Evolutionary conservation across 2,888 invertebrate genomes (phyloP).

Genomic region (Cerastis rubricosa): DNA sequence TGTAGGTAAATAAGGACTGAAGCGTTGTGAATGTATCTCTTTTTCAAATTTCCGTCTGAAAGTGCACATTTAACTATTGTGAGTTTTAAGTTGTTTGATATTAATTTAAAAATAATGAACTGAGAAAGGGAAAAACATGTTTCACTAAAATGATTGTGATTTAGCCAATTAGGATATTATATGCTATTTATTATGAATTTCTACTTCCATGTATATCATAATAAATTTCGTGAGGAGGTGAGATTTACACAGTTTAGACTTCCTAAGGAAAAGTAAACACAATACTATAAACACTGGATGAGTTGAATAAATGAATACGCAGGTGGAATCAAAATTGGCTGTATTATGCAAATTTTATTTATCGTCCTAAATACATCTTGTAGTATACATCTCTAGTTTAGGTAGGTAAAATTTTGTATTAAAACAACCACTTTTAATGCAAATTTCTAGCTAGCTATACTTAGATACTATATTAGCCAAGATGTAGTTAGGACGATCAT

Average conservation of each 20-base stretch:
- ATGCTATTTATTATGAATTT: slow-evolving; percentile 9
- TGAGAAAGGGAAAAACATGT: background rate
- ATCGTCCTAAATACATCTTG: background rate
- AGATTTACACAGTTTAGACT: slow-evolving; percentile 13
- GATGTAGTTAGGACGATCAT: too few species aligned
- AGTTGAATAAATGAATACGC: slow-evolving; percentile 10
- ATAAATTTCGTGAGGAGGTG: slow-evolving; percentile 3
- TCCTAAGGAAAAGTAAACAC: slow-evolving; percentile 35
- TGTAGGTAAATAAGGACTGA: slow-evolving; percentile 17
- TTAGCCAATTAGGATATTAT: background rate
- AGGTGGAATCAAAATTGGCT: slow-evolving; percentile 5
- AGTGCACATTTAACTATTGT: background rate
- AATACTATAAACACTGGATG: background rate
- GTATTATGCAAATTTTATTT: background rate
- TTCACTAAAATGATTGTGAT: background rate
- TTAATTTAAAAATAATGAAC: background rate
- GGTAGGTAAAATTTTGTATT: background rate
- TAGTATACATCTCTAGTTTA: too few species aligned
- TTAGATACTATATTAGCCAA: too few species aligned
- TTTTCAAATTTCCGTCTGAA: slow-evolving; percentile 8
- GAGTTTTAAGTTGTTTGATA: background rate
- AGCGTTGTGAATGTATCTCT: background rate
- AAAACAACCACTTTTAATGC: slow-evolving; percentile 6
- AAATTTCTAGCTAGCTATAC: too few species aligned
- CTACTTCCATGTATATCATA: slow-evolving; percentile 11